Conservation (phyloP, 2,797 vertebrate species). For the Peromyscus melanophrys region DNA sequence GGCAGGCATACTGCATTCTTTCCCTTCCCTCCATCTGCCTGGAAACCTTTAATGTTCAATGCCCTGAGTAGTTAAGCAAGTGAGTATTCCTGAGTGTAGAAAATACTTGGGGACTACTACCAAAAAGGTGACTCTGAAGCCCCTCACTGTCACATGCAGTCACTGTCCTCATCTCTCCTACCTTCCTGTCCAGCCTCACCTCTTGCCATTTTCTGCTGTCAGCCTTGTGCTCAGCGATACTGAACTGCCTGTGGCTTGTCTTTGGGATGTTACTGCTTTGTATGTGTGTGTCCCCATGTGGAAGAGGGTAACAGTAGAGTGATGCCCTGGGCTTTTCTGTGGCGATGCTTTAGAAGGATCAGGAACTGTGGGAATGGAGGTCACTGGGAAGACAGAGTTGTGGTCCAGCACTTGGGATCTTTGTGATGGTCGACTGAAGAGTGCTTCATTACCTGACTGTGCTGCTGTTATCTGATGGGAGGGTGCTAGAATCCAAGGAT, state of each 20-base stretch:
- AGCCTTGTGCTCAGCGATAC: background rate
- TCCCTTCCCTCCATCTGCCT: background rate
- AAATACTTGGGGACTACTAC: background rate
- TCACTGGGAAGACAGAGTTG: background rate
- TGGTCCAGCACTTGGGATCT: background rate
- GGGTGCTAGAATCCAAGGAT: background rate
- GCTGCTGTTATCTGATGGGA: background rate
- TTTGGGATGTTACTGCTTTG: background rate
- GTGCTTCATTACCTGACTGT: background rate
- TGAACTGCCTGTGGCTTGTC: background rate
- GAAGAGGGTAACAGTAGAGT: background rate
- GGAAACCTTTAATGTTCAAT: background rate
- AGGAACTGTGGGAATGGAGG: background rate
- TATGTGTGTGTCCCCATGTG: background rate
- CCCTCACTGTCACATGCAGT: background rate
- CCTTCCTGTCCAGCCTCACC: background rate
- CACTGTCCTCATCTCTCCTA: background rate
- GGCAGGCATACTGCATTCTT: background rate
- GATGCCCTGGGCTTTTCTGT: background rate
- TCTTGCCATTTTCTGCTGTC: background rate
- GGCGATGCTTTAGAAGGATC: background rate
- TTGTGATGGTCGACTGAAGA: background rate
- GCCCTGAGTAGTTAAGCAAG: too few species aligned
- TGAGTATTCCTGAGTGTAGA: background rate
- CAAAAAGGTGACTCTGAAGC: background rate